Evolutionary conservation across 2,888 invertebrate species (phyloP), one percentile per base, ranked within the genome.

Genomic region (Drosophila subquinaria): DNA sequence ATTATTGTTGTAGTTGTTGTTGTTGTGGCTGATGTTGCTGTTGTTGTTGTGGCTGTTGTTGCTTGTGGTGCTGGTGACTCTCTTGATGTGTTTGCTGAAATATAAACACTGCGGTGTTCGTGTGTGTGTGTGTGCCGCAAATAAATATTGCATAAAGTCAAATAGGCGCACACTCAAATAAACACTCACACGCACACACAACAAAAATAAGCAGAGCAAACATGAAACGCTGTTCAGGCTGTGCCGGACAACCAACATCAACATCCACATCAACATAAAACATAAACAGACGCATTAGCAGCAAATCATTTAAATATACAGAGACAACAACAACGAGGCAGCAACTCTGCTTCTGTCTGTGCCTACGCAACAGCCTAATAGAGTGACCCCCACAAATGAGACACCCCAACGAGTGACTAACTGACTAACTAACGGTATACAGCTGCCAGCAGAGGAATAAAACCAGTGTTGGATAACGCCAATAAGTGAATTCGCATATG

Each of bases 271-370:
- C 30, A 82, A 82, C 85, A 89, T 85, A 81, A 88, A 86, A 83
- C 90, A 90, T 85, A 86, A 90, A 89, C 88, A 86, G 75, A 75
- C 86, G 88, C 88, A 85, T 85, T 89, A 85, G 81, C 88, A 77
- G 85, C 86, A 85, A 85, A 85, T 88, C 89, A 84, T 84, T 84
- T 89, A 85, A 89, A 88, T 88, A 88, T 75, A 77, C 82, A 87
- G 69, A 60, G 45, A 45, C 62, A n/a, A n/a, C 27, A 27, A 1
- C 27, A 55, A 45, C 43, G 45, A 55, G 20, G 42, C 6, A 8
- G 8, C 27, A 5, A 33, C 23, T 13, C 36, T 23, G 42, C 51
- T 52, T 27, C 23, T 23, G 33, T 23, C 15, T 2, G 33, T 27
- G 33, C 35, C 30, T 30, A 17, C 9, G 33, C 30, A n/a, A 23